Conservation (phyloP, 2,888 invertebrate species). For the Agonopterix heracliana region DNA sequence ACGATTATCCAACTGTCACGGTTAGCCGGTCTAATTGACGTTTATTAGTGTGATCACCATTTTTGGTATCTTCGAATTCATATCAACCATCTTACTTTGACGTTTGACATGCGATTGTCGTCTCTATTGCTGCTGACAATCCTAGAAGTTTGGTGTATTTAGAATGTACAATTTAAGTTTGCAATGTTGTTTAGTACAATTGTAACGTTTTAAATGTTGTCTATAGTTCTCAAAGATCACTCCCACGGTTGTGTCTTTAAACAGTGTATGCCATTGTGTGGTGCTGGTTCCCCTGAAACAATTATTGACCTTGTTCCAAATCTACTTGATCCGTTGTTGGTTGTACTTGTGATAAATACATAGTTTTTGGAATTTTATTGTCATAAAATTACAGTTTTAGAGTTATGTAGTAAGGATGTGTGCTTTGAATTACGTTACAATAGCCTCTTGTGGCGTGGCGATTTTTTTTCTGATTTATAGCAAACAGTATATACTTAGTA, state of each 20-base stretch:
- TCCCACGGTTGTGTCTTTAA: slow-evolving; percentile 56
- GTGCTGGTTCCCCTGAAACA: slow-evolving; percentile 51
- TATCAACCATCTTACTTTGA: slow-evolving; percentile 19
- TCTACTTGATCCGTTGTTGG: slow-evolving; percentile 25
- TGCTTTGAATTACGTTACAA: too few species aligned
- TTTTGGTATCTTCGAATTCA: slow-evolving; percentile 33
- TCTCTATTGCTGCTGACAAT: too few species aligned
- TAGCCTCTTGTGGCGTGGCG: too few species aligned
- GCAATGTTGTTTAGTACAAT: slow-evolving; percentile 27
- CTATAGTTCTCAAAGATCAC: slow-evolving; percentile 50
- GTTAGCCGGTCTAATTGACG: slow-evolving; percentile 29
- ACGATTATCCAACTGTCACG: slow-evolving; percentile 25
- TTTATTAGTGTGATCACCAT: slow-evolving; percentile 29
- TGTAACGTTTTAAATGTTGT: slow-evolving; percentile 18
- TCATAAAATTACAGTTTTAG: too few species aligned
- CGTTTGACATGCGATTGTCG: too few species aligned
- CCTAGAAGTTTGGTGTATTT: too few species aligned
- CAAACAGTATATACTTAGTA: too few species aligned
- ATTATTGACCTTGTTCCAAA: slow-evolving; percentile 68
- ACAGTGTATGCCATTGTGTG: slow-evolving; percentile 55
- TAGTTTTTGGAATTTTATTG: too few species aligned
- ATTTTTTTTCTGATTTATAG: too few species aligned
- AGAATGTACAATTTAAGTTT: slow-evolving; percentile 16
- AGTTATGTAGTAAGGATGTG: too few species aligned
- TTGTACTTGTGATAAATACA: too few species aligned